phyloP scores from a whole-genome alignment of 2,113 vertebrate genomes.

The Barnardius zonarius region DNA sequence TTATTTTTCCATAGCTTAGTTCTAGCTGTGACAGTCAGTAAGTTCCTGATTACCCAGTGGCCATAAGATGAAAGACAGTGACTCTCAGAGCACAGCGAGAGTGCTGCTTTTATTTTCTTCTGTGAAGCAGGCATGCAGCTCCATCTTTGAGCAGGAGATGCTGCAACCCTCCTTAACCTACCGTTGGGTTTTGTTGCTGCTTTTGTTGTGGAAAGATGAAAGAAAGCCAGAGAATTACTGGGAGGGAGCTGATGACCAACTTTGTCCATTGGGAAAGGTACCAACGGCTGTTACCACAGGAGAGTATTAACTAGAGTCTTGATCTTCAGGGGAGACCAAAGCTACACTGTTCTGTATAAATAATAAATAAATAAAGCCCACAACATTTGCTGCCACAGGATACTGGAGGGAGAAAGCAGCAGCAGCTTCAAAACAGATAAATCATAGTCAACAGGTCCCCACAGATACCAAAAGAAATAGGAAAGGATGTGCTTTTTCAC shows the following conservation, averaged over 20 bases:
- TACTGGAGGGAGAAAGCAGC: neutral
- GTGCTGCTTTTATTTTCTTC: neutral
- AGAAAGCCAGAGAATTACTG: neutral
- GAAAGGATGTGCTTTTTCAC: neutral
- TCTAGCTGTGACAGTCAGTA: neutral
- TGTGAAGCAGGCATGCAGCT: neutral
- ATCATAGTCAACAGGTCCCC: neutral
- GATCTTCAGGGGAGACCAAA: neutral
- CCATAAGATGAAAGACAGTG: neutral
- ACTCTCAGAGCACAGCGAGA: neutral
- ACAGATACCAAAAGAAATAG: neutral
- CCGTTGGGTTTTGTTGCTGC: neutral
- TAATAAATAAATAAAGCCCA: neutral
- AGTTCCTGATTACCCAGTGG: neutral
- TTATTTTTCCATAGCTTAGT: neutral
- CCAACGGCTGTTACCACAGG: neutral
- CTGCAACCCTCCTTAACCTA: neutral
- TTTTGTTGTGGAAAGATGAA: constrained; percentile 35
- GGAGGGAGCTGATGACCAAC: neutral
- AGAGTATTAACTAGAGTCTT: neutral
- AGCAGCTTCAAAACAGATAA: neutral
- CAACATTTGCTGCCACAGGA: neutral
- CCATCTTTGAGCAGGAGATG: neutral
- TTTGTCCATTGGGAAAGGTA: neutral
- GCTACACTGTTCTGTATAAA: neutral